These are phyloP conservation scores for Lophius americanus DNA, from an alignment of 2,797 vertebrate genomes.

Conservation along the genomic window DNA sequence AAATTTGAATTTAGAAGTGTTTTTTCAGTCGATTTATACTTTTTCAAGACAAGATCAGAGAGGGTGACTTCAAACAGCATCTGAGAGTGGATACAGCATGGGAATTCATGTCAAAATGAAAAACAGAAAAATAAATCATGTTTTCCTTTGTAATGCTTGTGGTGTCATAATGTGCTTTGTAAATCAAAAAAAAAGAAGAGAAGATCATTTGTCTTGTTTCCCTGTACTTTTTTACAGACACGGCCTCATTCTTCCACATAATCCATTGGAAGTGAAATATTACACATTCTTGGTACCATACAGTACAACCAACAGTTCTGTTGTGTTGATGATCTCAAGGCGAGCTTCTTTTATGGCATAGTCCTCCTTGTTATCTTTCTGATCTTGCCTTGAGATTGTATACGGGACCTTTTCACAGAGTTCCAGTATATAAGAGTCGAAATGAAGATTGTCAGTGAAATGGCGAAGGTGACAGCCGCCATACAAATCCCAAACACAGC, in stretches of 20 bases:
- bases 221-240: slow-evolving; percentile 95
- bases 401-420: slow-evolving; percentile 89
- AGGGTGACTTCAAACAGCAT: slow-evolving; percentile 54
- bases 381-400: slow-evolving; percentile 90
- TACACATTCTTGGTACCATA: slow-evolving; percentile 40
- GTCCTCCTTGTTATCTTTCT: slow-evolving; percentile 90
- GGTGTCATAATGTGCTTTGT: neutral
- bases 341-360: slow-evolving; percentile 69
- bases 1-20: neutral
- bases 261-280: slow-evolving; percentile 27
- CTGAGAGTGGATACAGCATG: neutral
- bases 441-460: slow-evolving; percentile 89
- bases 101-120: too few species aligned
- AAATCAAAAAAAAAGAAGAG: slow-evolving; percentile 10
- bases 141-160: neutral
- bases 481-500: slow-evolving; percentile 90
- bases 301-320: slow-evolving; percentile 37
- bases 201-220: slow-evolving; percentile 71
- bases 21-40: slow-evolving; percentile 14
- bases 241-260: slow-evolving; percentile 53
- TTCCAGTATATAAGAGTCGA: slow-evolving; percentile 91
- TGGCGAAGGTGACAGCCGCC: slow-evolving; percentile 83
- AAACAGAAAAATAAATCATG: neutral
- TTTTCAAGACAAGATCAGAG: slow-evolving; percentile 84
- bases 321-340: slow-evolving; percentile 66